Evolutionary conservation across 2,797 vertebrate genomes (phyloP).

Genomic region (Nyctibius grandis): DNA sequence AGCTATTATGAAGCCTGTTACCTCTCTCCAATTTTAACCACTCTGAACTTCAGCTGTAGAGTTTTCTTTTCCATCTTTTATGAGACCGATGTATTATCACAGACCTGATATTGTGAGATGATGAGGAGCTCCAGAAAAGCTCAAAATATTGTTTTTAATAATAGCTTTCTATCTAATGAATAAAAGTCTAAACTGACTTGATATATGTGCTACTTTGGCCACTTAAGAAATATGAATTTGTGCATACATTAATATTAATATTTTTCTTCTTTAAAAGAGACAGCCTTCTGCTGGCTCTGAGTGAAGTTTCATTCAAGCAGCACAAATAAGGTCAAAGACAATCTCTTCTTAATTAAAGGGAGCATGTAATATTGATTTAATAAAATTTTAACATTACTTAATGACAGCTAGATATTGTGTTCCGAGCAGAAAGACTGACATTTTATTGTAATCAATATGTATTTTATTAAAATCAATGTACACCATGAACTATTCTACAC

Average conservation of each 20-base stretch:
- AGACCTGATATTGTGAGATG: neutral
- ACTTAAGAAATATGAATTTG: neutral
- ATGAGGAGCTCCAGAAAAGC: neutral
- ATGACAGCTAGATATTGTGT: conserved; percentile 65
- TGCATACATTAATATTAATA: neutral
- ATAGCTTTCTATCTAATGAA: neutral
- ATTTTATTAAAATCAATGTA: conserved; percentile 78
- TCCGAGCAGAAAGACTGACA: conserved; percentile 65
- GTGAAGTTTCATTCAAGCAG: conserved; percentile 37
- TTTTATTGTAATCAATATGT: conserved; percentile 72
- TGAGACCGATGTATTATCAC: neutral
- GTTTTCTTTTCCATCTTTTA: neutral
- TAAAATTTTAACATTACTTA: conserved; percentile 71
- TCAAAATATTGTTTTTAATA: neutral
- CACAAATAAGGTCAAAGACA: conserved; percentile 59
- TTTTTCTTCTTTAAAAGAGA: neutral
- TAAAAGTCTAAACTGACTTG: neutral
- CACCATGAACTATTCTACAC: conserved; percentile 38
- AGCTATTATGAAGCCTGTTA: neutral
- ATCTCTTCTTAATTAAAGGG: conserved; percentile 71
- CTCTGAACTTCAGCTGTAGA: neutral
- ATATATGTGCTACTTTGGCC: neutral
- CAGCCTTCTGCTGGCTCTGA: conserved; percentile 11
- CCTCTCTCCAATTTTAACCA: neutral
- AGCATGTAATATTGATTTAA: conserved; percentile 68